Evolutionary conservation across 2,113 vertebrate species (phyloP), one percentile per base, ranked within the genome.

Genomic region (Zeus faber): DNA sequence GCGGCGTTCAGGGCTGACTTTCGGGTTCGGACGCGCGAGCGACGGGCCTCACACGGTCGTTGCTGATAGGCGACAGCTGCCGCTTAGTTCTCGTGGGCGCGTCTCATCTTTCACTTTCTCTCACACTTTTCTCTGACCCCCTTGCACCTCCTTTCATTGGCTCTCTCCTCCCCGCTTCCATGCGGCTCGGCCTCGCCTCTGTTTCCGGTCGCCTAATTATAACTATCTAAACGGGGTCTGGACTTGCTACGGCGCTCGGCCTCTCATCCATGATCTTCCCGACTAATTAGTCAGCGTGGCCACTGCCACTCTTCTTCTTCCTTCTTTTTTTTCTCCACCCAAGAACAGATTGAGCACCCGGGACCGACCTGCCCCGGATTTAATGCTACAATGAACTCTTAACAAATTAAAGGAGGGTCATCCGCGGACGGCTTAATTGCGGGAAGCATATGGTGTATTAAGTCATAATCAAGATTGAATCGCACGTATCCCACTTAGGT

Each of bases 391-490:
- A 86, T 88, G 87, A 87, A 87, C 82, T 86, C 73, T 81, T 79
- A 87, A 88, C 81, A 88, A 87, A 89, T 90, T 84, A 86, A 67
- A 75, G 71, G 70, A 79, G 74, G 87, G 85, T 86, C 87, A 83
- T 86, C 80, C 74, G 73, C 46, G 57, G 85, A 87, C 81, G 82
- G 77, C 75, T 66, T 90, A 86, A 88, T 88, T 87, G 81, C 78
- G 67, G 77, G 78, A 73, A 83, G 83, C 84, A 84, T 88, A 88
- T 85, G 86, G 80, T 70, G 58, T 67, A 85, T 88, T 86, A 89
- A 82, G 71, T 81, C 73, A 75, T 90, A 83, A 88, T 89, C 75
- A 86, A 89, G 85, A 88, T 86, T 76, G 77, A 89, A 87, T 88
- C 70, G 65, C 79, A 82, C 54, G 64, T 72, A 82, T 77, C 57